Base-by-base conservation (phyloP, 2,797 vertebrate genomes). In the Rallus crepitans region DNA sequence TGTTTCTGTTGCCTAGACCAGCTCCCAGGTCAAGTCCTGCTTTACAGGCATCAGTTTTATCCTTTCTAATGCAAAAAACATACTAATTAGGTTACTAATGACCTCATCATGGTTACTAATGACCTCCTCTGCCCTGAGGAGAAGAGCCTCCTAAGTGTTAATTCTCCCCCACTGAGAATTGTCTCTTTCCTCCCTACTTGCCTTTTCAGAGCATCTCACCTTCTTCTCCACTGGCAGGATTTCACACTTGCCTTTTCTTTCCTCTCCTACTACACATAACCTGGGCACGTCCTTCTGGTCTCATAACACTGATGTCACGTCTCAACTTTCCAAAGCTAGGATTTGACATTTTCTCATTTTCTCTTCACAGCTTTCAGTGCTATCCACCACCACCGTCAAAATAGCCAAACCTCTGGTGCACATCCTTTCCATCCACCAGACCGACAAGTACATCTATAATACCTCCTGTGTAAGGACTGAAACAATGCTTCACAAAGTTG, bases 341-440 rank as follows among this genome's bases (percentile, higher is more conserved):
- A 63, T 77, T 91, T 88, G 5, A 71, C 40, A 66, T 59, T 28
- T 66, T 53, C 56, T 70, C 35, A 39, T 91, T 87, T 82, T 63
- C 64, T 84, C 68, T 70, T 78, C 64, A 88, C 17, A 77, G 59
- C 33, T 92, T 94, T 89, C 60, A 90, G 87, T 93, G 50, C 71
- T 79, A 48, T 73, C 64, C 90, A 94, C 64, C 66, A 87, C 31
- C 33, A 82, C 45, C 83, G 91, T 13, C 42, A 52, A 76, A 96
- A 25, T 48, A 78, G 75, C 33, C 76, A 71, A 59, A 64, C 73
- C 78, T 66, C 65, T 91, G 85, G 45, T 63, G 27, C 78, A 57
- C 19, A 53, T 20, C 55, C 70, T 53, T 80, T 59, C 70, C 81
- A 73, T 64, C 83, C 91, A 71, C 47, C 90, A 93, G 42, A 16